A percentile compares a stretch with the other conserved stretches of the same genome.
These are phyloP conservation scores for Apteryx mantelli DNA, from an alignment of 2,113 vertebrate species.

Conservation along the genomic window DNA sequence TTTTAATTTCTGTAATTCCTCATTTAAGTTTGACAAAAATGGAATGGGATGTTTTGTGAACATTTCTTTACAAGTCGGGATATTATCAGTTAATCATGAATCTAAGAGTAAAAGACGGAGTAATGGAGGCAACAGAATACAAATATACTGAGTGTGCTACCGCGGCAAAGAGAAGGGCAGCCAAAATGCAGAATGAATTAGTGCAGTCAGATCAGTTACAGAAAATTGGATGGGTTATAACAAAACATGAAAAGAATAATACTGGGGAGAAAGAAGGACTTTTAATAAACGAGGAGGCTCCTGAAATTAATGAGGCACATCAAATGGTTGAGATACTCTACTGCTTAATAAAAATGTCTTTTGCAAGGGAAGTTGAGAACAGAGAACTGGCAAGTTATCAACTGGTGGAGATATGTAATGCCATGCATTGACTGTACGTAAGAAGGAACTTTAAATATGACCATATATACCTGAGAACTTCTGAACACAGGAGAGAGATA, in stretches of 20 bases:
- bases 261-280: not conserved
- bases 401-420: not conserved
- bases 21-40: not conserved
- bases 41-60: not conserved
- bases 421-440: not conserved
- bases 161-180: slow-evolving; percentile 18
- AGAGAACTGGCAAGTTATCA: not conserved
- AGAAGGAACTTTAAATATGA: not conserved
- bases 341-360: not conserved
- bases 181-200: slow-evolving; percentile 44
- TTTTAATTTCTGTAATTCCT: not conserved
- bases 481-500: not conserved
- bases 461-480: not conserved
- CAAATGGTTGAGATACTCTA: slow-evolving; percentile 17
- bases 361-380: not conserved
- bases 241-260: slow-evolving; percentile 46
- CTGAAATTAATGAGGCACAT: slow-evolving; percentile 52
- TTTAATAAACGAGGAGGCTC: slow-evolving; percentile 21
- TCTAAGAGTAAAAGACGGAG: not conserved
- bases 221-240: slow-evolving; percentile 49
- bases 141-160: not conserved
- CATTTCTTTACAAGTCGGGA: not conserved
- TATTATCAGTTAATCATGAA: not conserved
- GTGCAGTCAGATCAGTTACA: slow-evolving; percentile 30
- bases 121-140: not conserved